phyloP scores from a whole-genome alignment of 2,113 vertebrate genomes.

The Cyanoramphus novaezelandiae region DNA sequence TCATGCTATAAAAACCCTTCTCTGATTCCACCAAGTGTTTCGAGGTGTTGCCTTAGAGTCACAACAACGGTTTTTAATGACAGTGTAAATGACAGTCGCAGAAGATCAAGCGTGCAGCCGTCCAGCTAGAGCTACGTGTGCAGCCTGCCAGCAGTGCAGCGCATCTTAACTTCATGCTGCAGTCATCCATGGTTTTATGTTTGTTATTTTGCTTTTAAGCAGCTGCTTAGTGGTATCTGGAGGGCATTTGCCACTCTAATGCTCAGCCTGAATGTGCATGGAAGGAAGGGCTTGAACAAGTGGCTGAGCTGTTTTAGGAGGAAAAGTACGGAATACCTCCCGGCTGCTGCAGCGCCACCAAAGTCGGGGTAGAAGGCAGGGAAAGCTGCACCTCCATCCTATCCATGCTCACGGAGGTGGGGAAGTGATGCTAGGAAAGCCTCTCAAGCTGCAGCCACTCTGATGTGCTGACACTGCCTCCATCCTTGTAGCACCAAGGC shows the following conservation, averaged over 20 bases:
- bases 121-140: background rate
- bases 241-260: background rate
- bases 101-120: background rate
- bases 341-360: background rate
- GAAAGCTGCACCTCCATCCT: background rate
- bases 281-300: slow-evolving; percentile 5
- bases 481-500: fast-evolving
- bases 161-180: background rate
- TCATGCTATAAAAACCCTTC: background rate
- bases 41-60: background rate
- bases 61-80: background rate
- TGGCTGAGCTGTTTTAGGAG: background rate
- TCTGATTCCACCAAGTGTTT: background rate
- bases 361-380: background rate
- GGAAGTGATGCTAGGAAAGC: background rate
- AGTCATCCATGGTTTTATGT: background rate
- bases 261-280: background rate
- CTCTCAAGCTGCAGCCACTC: background rate
- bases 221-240: background rate
- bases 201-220: slow-evolving; percentile 36
- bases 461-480: fast-evolving
- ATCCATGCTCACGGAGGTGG: fast-evolving
- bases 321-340: background rate
- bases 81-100: background rate
- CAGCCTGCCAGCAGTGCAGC: background rate